Base-by-base conservation (phyloP, 35 echinoderm and acorn worm species). In the Nesometra sesokonis region DNA sequence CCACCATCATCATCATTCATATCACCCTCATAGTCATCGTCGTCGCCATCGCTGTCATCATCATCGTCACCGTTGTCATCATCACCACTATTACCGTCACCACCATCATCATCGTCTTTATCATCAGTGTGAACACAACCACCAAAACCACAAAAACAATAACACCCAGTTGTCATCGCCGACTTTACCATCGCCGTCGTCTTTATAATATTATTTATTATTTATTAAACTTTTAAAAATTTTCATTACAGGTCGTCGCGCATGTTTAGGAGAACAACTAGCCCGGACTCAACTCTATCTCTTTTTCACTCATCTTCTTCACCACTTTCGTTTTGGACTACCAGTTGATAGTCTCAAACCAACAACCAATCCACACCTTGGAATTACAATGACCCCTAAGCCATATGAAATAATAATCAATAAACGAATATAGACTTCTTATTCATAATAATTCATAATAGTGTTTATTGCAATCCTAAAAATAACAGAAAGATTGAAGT, bases 11-110 rank as follows among this genome's bases (percentile, higher is more conserved):
- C 7, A 78, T 78, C 30, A 3, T 23, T 32, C 30, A 32, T 1
- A 32, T 32, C 0, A 78, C n/a, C n/a, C n/a, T n/a, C n/a, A n/a
- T 33, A n/a, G n/a, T n/a, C n/a, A n/a, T n/a, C n/a, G n/a, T n/a
- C n/a, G n/a, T n/a, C n/a, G n/a, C n/a, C n/a, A 79, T 79, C 78
- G 34, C 34, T 33, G 34, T 79, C 78, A 79, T 79, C 78, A 79
- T 79, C 78, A 79, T 79, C 78, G 34, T 80, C 78, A 80, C 34
- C 78, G 34, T 80, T 33, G 34, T 80, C 78, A 80, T 80, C 78
- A 80, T 80, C 78, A 80, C 34, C 78, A 80, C 34, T 33, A 80
- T 80, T 33, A 80, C 34, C 78, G 34, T 80, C 78, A 80, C 35
- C 78, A 27, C 35, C 78, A 80, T 80, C 78, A 80, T 80, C n/a